These are phyloP conservation scores for Drosophila rellima DNA, from an alignment of 2,888 invertebrate species.

Conservation along the genomic window DNA sequence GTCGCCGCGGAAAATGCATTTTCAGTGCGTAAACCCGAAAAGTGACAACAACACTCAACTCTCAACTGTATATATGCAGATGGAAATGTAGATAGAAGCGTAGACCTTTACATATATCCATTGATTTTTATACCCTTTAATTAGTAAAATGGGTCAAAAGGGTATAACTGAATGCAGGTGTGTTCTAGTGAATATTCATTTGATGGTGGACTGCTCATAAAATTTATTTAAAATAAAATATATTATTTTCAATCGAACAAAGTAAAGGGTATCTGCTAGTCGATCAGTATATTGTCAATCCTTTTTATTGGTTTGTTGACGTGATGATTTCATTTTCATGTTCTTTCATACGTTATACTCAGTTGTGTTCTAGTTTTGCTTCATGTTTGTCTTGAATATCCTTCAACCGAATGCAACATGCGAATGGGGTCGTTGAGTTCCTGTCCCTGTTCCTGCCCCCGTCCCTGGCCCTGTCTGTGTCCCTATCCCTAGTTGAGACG, in stretches of 20 bases:
- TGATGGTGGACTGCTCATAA: no score
- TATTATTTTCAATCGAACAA: background rate
- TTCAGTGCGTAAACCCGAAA: conserved; percentile 49
- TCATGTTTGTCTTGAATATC: conserved; percentile 42
- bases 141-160: background rate
- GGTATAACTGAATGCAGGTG: background rate
- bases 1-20: conserved; percentile 68
- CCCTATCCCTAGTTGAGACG: conserved; percentile 25
- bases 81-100: background rate
- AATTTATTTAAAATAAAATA: no score
- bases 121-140: conserved; percentile 59
- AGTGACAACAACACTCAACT: conserved; percentile 35
- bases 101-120: conserved; percentile 27
- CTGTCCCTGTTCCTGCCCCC: background rate
- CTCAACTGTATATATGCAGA: background rate
- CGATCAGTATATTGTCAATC: background rate
- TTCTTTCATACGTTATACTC: conserved; percentile 17
- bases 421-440: conserved; percentile 33
- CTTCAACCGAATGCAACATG: conserved; percentile 66
- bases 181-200: background rate
- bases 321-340: conserved; percentile 69
- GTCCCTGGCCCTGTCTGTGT: background rate
- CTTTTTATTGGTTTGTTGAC: conserved; percentile 9
- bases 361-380: conserved; percentile 29
- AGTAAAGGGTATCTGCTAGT: conserved; percentile 6